These are phyloP conservation scores for Plectropomus leopardus DNA, from an alignment of 2,113 vertebrate genomes.

Conservation along the genomic window DNA sequence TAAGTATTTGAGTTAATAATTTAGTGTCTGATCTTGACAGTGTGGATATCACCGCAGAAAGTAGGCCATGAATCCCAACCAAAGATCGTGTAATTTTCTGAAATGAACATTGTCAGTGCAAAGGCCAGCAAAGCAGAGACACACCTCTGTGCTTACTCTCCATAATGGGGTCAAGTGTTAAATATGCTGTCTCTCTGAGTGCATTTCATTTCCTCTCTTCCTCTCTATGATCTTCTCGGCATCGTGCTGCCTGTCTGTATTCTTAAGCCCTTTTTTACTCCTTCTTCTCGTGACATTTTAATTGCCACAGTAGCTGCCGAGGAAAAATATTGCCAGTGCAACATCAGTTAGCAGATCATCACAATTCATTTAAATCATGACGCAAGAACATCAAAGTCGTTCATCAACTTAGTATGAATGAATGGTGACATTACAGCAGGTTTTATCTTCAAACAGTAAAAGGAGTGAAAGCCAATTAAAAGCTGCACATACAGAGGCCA, in stretches of 20 bases:
- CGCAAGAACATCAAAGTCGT: constrained; percentile 8
- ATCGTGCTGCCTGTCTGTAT: not conserved
- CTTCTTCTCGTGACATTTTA: constrained; percentile 33
- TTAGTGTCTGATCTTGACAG: constrained; percentile 38
- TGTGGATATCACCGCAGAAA: constrained; percentile 44
- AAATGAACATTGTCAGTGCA: constrained; percentile 40
- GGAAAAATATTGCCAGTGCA: not conserved
- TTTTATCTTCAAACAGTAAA: not conserved
- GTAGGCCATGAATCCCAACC: constrained; percentile 45
- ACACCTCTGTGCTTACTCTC: constrained; percentile 33
- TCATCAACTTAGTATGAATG: not conserved
- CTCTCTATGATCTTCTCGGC: constrained; percentile 13
- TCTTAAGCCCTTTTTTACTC: not conserved
- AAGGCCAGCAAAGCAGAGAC: constrained; percentile 53
- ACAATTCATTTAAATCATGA: constrained; percentile 2
- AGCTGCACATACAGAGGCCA: not conserved
- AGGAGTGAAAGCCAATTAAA: not conserved
- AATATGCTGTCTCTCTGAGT: constrained; percentile 26
- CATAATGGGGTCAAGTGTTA: constrained; percentile 55
- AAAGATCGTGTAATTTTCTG: constrained; percentile 37
- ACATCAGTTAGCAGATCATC: not conserved
- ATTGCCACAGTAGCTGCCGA: constrained; percentile 10
- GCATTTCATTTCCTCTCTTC: constrained; percentile 38
- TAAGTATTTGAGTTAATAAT: constrained; percentile 40
- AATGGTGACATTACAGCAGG: not conserved